A percentile compares a stretch with the other conserved stretches of the same genome.
These are phyloP conservation scores for Pharmacophagus antenor DNA, from an alignment of 2,888 invertebrate genomes.

Conservation along the genomic window DNA sequence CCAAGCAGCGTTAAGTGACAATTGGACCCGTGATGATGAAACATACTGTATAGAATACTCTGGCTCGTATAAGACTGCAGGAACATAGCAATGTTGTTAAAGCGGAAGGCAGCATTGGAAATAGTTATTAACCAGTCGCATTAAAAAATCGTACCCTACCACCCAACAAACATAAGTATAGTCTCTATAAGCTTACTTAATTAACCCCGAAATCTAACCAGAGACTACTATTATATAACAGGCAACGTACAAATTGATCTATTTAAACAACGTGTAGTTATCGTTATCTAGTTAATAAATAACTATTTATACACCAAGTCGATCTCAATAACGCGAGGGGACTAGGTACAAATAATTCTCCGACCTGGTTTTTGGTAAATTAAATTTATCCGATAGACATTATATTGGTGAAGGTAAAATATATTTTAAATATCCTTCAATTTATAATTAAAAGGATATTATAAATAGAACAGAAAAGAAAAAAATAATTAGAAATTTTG, in stretches of 20 bases:
- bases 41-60: no score
- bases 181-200: no score
- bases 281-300: not conserved
- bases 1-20: no score
- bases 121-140: no score
- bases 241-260: not conserved
- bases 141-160: no score
- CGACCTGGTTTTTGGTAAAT: not conserved
- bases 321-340: not conserved
- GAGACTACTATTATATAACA: not conserved
- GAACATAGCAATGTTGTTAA: no score
- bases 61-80: no score
- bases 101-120: no score
- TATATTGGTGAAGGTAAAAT: not conserved
- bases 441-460: not conserved
- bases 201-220: not conserved
- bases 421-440: not conserved
- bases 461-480: not conserved
- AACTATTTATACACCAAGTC: not conserved
- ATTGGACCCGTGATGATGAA: no score
- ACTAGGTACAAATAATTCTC: not conserved
- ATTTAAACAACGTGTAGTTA: not conserved
- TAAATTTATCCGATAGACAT: not conserved
- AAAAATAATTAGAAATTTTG: not conserved
- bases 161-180: no score